phyloP scores from a whole-genome alignment of 2,797 vertebrate genomes.

The Rhinophrynus dorsalis region DNA sequence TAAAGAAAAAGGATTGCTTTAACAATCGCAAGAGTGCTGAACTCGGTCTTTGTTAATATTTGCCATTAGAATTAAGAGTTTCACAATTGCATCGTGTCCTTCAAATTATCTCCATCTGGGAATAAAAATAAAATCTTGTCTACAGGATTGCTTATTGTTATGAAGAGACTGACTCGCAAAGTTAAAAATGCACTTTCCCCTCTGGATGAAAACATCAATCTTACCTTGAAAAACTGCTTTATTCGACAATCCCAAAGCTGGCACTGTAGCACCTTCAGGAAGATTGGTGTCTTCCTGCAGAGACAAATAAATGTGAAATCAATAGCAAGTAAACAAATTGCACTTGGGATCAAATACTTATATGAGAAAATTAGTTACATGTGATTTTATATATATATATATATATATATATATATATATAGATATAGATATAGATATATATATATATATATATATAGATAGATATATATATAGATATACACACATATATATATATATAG shows the following conservation, averaged over 20 bases:
- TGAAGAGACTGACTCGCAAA: neutral
- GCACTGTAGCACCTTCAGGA: slow-evolving; percentile 93
- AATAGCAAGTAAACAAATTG: slow-evolving; percentile 7
- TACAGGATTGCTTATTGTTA: neutral
- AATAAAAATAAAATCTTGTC: slow-evolving; percentile 13
- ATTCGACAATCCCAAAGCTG: slow-evolving; percentile 95
- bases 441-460: too few relatives aligned
- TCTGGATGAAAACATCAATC: slow-evolving; percentile 62
- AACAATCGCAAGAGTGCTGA: slow-evolving; percentile 5
- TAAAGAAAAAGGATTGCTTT: slow-evolving; percentile 9
- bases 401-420: too few relatives aligned
- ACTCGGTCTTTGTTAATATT: neutral
- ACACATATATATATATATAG: too few relatives aligned
- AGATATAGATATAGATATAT: too few relatives aligned
- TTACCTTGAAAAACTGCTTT: slow-evolving; percentile 96
- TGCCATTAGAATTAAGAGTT: neutral
- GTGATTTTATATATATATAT: neutral
- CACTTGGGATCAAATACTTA: neutral
- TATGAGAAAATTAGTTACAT: neutral
- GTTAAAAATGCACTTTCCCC: slow-evolving; percentile 63
- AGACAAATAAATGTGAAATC: slow-evolving; percentile 28
- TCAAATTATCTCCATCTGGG: neutral
- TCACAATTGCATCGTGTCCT: slow-evolving; percentile 7
- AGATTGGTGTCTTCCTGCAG: slow-evolving; percentile 73
- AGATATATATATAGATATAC: too few relatives aligned